Evolutionary conservation across 1,140 invertebrate genomes (phyloP).

Genomic region (Drosophila erecta): DNA sequence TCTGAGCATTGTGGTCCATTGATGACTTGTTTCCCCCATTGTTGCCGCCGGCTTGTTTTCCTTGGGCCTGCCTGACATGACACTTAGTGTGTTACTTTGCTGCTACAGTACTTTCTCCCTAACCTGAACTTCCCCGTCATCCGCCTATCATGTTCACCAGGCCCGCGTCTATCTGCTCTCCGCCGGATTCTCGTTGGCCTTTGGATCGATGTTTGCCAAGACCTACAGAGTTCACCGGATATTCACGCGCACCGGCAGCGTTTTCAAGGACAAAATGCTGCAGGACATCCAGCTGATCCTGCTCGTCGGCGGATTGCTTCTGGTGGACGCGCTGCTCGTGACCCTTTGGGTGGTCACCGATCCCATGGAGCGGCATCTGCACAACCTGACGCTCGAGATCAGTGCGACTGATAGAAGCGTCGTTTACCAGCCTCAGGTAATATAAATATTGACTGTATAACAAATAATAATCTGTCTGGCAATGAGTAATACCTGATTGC

Average conservation of each 20-base stretch:
- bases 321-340: constrained; percentile 92
- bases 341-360: constrained; percentile 92
- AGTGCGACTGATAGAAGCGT: constrained; percentile 91
- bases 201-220: constrained; percentile 96
- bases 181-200: constrained; percentile 93
- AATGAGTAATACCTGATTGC: too few relatives aligned
- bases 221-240: constrained; percentile 95
- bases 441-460: not conserved
- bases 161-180: constrained; percentile 94
- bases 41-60: constrained; percentile 9
- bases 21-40: constrained; percentile 64
- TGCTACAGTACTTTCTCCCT: constrained; percentile 3
- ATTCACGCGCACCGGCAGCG: constrained; percentile 89
- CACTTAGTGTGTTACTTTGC: constrained; percentile 10
- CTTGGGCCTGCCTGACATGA: constrained; percentile 27
- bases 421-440: constrained; percentile 94
- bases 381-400: constrained; percentile 93
- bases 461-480: too few relatives aligned
- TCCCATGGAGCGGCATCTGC: constrained; percentile 93
- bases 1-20: constrained; percentile 44
- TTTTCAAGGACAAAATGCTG: constrained; percentile 89
- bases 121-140: not conserved
- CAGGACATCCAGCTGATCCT: constrained; percentile 94
- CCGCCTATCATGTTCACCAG: constrained; percentile 85
- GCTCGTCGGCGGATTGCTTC: constrained; percentile 90